These are phyloP conservation scores for Otus scops DNA, from an alignment of 2,797 vertebrate genomes.

Conservation along the genomic window DNA sequence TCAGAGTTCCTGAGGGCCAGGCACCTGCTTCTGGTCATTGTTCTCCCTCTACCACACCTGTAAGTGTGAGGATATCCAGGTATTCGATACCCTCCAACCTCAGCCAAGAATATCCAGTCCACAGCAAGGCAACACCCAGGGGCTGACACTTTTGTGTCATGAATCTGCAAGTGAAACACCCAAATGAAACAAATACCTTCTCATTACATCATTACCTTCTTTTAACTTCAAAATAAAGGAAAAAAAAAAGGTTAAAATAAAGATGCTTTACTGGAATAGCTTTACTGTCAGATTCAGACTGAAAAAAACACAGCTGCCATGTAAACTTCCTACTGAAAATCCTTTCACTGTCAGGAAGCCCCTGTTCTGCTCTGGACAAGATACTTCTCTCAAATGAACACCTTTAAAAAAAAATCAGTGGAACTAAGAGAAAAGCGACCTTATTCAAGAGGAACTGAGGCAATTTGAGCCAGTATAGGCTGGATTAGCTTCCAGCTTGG, in stretches of 20 bases:
- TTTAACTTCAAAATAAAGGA: background rate
- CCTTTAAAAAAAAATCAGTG: background rate
- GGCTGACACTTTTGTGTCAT: background rate
- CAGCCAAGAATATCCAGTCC: constrained; percentile 13
- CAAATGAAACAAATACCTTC: background rate
- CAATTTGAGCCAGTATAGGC: background rate
- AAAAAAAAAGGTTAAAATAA: accelerated
- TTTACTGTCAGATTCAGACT: background rate
- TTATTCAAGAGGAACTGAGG: background rate
- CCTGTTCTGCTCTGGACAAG: background rate
- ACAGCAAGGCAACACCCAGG: background rate
- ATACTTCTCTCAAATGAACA: background rate
- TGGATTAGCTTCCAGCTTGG: background rate
- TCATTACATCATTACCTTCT: background rate
- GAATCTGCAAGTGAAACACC: constrained; percentile 26
- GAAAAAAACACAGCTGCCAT: background rate
- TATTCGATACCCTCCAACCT: constrained; percentile 19
- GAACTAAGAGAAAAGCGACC: background rate
- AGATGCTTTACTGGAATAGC: background rate
- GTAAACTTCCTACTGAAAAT: background rate
- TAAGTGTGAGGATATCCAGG: constrained; percentile 66
- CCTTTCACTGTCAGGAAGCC: background rate
- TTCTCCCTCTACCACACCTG: constrained; percentile 72
- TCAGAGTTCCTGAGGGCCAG: constrained; percentile 56
- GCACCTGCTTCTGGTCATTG: constrained; percentile 82